phyloP scores from a whole-genome alignment of 2,888 invertebrate species.

The Philonicus albiceps region DNA sequence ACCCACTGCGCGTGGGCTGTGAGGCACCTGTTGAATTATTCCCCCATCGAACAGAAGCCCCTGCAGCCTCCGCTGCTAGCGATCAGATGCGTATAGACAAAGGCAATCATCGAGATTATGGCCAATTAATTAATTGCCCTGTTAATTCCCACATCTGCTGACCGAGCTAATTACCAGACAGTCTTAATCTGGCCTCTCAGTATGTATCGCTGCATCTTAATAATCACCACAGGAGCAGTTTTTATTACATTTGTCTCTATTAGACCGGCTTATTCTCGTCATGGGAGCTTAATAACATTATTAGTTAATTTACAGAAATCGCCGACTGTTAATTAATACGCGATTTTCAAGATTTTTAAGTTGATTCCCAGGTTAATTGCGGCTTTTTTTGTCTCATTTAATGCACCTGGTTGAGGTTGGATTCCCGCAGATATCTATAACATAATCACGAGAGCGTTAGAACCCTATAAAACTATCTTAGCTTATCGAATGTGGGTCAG shows the following conservation, averaged over 20 bases:
- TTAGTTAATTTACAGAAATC: neutral
- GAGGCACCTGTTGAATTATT: constrained; percentile 32
- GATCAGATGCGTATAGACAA: constrained; percentile 23
- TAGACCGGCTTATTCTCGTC: neutral
- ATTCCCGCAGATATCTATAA: neutral
- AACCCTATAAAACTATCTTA: neutral
- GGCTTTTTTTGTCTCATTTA: neutral
- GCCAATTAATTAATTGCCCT: constrained; percentile 38
- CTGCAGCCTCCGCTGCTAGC: neutral
- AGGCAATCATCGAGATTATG: constrained; percentile 20
- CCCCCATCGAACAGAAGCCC: constrained; percentile 30
- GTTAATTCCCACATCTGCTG: constrained; percentile 28
- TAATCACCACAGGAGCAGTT: neutral
- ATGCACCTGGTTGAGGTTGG: neutral
- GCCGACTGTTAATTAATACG: neutral
- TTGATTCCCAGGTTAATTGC: neutral
- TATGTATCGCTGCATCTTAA: constrained; percentile 24
- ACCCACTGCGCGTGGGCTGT: constrained; percentile 52
- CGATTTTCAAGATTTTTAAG: neutral
- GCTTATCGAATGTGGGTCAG: too few relatives aligned
- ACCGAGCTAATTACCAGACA: constrained; percentile 3
- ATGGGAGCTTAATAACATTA: constrained; percentile 6
- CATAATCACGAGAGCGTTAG: neutral
- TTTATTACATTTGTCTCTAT: constrained; percentile 28
- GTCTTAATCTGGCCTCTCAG: constrained; percentile 12